Base-by-base conservation (phyloP, 2,888 invertebrate species). In the Euplexia lucipara region DNA sequence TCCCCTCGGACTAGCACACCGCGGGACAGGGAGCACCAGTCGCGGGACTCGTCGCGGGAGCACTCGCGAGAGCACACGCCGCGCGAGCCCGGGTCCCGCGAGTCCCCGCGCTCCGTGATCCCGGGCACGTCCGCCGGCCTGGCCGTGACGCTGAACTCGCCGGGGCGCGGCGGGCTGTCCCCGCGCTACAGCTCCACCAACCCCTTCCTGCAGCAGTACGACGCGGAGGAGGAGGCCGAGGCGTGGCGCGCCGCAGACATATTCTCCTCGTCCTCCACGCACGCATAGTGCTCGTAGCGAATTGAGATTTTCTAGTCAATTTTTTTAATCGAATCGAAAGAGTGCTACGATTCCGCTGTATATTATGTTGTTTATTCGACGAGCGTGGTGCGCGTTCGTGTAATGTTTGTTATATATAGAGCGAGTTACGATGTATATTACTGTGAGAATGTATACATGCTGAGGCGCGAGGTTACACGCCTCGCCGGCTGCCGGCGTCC, bases 71-170 rank as follows among this genome's bases (percentile, higher is more conserved):
- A 83, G 6, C 51, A 71, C 45, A 83, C 86, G 0, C 87, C 79
- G 30, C 85, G 79, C 75, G 79, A 86, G 78, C 61, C 89, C 81
- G 70, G 80, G 0, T 79, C 88, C 88, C 75, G 83, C 83, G 79
- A 83, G 81, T 81, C 90, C 83, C 81, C 81, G 58, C 81, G 81
- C 54, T 81, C 83, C 70, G 93, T 95, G 83, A 89, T 96, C 90
- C 91, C 96, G 54, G 96, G 96, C 68, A 96, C 96, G 47, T 96
- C 96, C 12, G 96, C 96, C 12, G 96, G 96, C 16, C 88, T 96
- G 66, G 96, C 96, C 52, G 96, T 96, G 61, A 96, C 96, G 34
- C 89, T 96, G 75, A 96, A 96, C 85, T 93, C 91, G 12, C 79
- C 82, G 20, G 89, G 76, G 34, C 59, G 87, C 54, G 80, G 80